These are phyloP conservation scores for Mustela lutreola DNA, from an alignment of 2,113 vertebrate genomes.

Conservation along the genomic window DNA sequence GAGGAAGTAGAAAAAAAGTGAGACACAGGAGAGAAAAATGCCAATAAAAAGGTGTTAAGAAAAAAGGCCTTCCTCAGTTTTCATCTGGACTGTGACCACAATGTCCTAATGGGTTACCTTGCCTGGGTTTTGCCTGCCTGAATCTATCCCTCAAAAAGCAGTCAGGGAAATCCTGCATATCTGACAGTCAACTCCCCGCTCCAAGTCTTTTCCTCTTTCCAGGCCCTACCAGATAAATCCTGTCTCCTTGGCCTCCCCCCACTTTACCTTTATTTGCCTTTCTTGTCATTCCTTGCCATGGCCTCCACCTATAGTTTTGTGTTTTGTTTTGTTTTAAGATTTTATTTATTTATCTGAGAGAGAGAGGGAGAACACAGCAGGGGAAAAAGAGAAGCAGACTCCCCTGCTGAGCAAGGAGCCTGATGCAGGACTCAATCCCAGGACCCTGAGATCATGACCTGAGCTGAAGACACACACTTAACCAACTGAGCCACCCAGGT, in stretches of 20 bases:
- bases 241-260: neutral
- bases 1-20: neutral
- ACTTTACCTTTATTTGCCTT: neutral
- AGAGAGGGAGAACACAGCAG: too few species aligned
- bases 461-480: too few species aligned
- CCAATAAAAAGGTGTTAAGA: neutral
- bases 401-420: too few species aligned
- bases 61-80: neutral
- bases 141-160: neutral
- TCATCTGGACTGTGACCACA: neutral
- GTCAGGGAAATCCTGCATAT: neutral
- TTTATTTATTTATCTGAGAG: neutral
- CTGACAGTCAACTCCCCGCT: neutral
- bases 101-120: neutral
- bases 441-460: too few species aligned
- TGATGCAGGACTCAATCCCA: too few species aligned
- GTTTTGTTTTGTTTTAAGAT: neutral
- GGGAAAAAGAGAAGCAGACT: too few species aligned
- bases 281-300: neutral
- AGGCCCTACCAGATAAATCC: neutral
- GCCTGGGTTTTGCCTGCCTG: neutral
- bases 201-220: neutral
- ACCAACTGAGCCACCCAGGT: too few species aligned
- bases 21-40: neutral
- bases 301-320: neutral